A percentile compares a stretch with the other conserved stretches of the same genome.
Conservation (phyloP, 1,140 invertebrate species). For the Conus betulinus region DNA sequence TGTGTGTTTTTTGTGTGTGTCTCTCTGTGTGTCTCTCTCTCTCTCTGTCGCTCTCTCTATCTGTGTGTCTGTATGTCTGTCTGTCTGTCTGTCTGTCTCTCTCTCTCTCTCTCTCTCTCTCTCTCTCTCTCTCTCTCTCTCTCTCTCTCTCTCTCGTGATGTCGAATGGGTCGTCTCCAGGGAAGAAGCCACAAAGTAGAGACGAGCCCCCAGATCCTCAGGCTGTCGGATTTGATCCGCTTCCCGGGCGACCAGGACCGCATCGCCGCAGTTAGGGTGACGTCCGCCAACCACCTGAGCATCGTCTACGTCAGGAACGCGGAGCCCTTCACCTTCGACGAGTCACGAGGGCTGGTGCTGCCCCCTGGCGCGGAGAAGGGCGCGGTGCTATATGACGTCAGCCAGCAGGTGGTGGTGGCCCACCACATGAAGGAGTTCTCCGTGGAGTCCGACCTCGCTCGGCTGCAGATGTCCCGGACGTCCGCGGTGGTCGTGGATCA, state of each 20-base stretch:
- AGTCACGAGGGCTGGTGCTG: slow-evolving; percentile 49
- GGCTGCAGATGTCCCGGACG: slow-evolving; percentile 47
- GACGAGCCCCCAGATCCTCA: slow-evolving; percentile 39
- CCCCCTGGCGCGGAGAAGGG: slow-evolving; percentile 57
- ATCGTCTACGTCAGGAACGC: slow-evolving; percentile 61
- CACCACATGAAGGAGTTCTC: slow-evolving; percentile 53
- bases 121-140: too few species aligned
- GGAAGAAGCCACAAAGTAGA: too few species aligned
- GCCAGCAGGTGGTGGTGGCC: slow-evolving; percentile 51
- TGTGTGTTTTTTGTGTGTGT: too few species aligned
- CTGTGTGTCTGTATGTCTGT: too few species aligned
- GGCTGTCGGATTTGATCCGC: slow-evolving; percentile 53
- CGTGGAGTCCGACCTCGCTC: slow-evolving; percentile 44
- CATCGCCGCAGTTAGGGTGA: slow-evolving; percentile 53
- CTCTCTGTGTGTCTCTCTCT: too few species aligned
- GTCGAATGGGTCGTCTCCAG: neutral
- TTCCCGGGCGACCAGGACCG: slow-evolving; percentile 49
- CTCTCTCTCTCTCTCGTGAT: too few species aligned
- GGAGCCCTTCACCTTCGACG: slow-evolving; percentile 50
- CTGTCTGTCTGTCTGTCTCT: neutral
- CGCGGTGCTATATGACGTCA: slow-evolving; percentile 59
- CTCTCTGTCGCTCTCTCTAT: too few species aligned
- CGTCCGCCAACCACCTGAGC: slow-evolving; percentile 49
- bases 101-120: too few species aligned
- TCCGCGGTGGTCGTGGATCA: slow-evolving; percentile 52